Base-by-base conservation (phyloP, 92 coral and sea anemone species). In the Hydrozoanthus gracilis region DNA sequence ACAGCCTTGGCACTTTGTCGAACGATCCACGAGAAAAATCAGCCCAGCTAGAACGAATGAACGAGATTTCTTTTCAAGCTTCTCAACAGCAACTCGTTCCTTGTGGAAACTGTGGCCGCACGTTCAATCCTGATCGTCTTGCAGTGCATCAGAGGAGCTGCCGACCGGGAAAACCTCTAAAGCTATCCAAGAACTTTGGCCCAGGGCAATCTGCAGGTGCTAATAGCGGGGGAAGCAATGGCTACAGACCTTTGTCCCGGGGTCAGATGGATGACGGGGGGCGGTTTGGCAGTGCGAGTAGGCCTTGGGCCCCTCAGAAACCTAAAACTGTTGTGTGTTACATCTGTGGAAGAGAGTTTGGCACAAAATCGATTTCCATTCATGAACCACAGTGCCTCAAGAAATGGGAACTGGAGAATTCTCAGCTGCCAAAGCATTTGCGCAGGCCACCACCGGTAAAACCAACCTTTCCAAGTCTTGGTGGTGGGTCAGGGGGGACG, bases 281-380 rank as follows among this genome's bases (percentile, higher is more conserved):
- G 2, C 69, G 90, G 47, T 82, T 82, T 77, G 87, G 95, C 39
- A 95, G 90, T 52, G 79, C 91, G 39, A 27, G 39, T 6, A 85
- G 74, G n/a, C n/a, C n/a, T n/a, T n/a, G n/a, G 55, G 71, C 48
- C 27, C 99, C 99, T 0, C 75, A 88, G 6, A 93, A 92, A 82
- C 99, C 99, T 8, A 87, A 92, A 39, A 92, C 99, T 4, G 98
- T 95, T 54, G 98, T 97, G 39, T 97, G 99, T 76, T 97, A 93
- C 79, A 97, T 97, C 45, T 97, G 99, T 89, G 99, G 99, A 3
- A 86, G 99, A 76, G 99, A 97, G 82, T 97, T 97, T 88, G 99
- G 99, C 64, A 92, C 95, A 11, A 91, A 94, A 68, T 97, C 99
- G 8, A 95, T 97, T n/a, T 75, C 95, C 3, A 97, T 97, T 35